phyloP scores from a whole-genome alignment of 2,113 vertebrate species.

The Apeltes quadracus region DNA sequence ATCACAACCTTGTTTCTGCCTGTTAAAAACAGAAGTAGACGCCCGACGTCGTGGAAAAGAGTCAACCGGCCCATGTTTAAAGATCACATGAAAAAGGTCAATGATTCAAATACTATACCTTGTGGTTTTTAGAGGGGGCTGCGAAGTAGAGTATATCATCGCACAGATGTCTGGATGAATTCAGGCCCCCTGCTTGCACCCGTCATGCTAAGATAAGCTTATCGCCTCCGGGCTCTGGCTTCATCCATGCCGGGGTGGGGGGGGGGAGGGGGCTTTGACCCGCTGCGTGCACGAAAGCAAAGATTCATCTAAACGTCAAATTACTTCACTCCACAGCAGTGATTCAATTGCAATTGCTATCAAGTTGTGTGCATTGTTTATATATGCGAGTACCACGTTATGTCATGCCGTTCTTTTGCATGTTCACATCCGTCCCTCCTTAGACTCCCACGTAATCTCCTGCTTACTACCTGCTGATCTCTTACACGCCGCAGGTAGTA shows the following conservation, averaged over 20 bases:
- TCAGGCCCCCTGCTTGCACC: background rate
- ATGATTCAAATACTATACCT: background rate
- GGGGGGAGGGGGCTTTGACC: no score
- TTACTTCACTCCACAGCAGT: background rate
- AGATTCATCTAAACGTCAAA: background rate
- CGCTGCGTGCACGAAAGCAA: background rate
- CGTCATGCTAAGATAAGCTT: background rate
- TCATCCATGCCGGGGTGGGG: background rate
- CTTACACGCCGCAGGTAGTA: conserved; percentile 41
- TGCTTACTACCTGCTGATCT: conserved; percentile 46
- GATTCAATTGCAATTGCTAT: background rate
- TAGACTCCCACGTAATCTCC: conserved; percentile 20
- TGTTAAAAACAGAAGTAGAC: background rate
- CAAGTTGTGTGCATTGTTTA: background rate
- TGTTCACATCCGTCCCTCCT: background rate
- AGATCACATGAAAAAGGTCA: background rate
- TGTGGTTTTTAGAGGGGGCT: background rate
- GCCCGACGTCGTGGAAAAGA: background rate
- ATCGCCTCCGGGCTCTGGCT: background rate
- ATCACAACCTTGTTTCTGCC: background rate
- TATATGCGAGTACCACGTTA: background rate
- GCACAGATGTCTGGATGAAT: background rate
- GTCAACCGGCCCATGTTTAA: background rate
- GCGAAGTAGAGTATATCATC: background rate
- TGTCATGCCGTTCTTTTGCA: background rate